Evolutionary conservation across 2,888 invertebrate genomes (phyloP), one percentile per base, ranked within the genome.

Genomic region (Neoascia interrupta): DNA sequence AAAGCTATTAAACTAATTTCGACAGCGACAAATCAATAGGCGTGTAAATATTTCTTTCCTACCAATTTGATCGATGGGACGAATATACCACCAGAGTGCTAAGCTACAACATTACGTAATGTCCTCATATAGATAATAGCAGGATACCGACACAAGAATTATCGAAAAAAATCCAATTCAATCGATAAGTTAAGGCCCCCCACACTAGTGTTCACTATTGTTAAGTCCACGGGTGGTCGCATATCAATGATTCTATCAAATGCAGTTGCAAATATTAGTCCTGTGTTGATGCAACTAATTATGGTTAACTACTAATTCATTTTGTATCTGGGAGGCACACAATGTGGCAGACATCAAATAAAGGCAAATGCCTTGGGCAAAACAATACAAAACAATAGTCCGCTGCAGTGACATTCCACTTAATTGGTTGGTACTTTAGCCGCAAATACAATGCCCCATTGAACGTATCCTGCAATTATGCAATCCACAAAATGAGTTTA

Each of bases 361-460:
- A 19, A 41, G n/a, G 16, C 37, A 6, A 53, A 23, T 64, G 56
- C n/a, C 66, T 66, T 51, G 28, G 37, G 5, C 56, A 64, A 6
- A 10, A n/a, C 21, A 61, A 74, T 36, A 8, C 47, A n/a, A 68
- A 43, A 26, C 49, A 49, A 28, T 41, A 10, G 6, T 41, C n/a
- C n/a, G n/a, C n/a, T n/a, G n/a, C n/a, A n/a, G 6, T 5, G 5
- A 43, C 15, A 37, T 3, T 37, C 37, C 3, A 37, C 6, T 4
- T 13, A 37, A 15, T 15, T 13, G 11, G 15, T 28, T 26, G 16
- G 3, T n/a, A 41, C 15, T 6, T 49, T 31, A n/a, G 18, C 5
- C n/a, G 31, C 11, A 28, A 49, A 53, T 11, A n/a, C n/a, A n/a
- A n/a, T n/a, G n/a, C n/a, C n/a, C n/a, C n/a, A n/a, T n/a, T n/a